Evolutionary conservation across 64 coral and sea anemone genomes (phyloP).

Genomic region (Dendrophyllia cribrosa): DNA sequence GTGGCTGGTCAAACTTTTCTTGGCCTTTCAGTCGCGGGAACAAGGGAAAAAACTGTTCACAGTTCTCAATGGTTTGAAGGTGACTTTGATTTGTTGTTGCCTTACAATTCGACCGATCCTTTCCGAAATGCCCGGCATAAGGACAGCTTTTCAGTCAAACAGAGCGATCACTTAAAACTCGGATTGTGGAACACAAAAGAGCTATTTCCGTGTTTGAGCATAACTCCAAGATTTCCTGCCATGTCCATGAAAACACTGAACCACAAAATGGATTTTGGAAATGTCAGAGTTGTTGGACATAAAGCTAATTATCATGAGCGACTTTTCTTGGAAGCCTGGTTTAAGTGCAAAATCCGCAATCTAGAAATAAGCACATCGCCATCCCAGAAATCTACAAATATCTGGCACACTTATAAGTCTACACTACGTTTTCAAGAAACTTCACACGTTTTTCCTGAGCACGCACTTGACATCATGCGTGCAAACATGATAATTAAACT

Average conservation of each 20-base stretch:
- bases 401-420: not conserved
- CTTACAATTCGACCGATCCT: not conserved
- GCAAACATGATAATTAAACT: no score
- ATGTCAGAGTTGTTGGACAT: not conserved
- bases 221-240: conserved; percentile 7
- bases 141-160: not conserved
- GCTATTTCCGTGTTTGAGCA: not conserved
- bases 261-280: conserved; percentile 17
- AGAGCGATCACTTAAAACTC: conserved; percentile 1
- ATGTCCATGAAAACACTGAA: not conserved
- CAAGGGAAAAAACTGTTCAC: not conserved
- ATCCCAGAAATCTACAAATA: conserved; percentile 1
- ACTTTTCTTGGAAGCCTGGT: conserved; percentile 20
- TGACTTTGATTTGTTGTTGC: not conserved
- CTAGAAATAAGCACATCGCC: not conserved
- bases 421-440: no score
- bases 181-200: conserved; percentile 32
- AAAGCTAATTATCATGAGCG: not conserved
- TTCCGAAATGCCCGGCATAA: not conserved
- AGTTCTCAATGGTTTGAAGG: not conserved
- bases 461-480: no score
- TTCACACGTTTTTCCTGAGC: not conserved
- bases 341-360: not conserved
- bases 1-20: not conserved
- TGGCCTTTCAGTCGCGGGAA: not conserved